Base-by-base conservation (phyloP, 1,140 invertebrate species). In the Bombus waltoni region DNA sequence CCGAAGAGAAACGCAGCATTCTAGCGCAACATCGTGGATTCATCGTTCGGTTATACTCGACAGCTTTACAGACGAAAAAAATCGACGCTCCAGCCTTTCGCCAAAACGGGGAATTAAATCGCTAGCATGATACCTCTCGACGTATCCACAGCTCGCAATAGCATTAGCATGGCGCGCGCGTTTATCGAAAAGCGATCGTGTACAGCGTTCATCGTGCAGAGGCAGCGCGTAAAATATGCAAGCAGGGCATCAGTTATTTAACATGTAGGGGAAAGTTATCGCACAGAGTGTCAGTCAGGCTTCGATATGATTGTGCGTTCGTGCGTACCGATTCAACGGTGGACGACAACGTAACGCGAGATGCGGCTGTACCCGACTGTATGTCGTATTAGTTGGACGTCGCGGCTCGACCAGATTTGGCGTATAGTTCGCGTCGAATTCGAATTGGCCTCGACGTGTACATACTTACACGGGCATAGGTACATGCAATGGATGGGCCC, bases 221-320 rank as follows among this genome's bases (percentile, higher is more conserved):
- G 35, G 38, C 42, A 2, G 28, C 72, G 22, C 40, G 82, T 83
- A 68, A 83, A 78, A 78, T 70, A 77, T 70, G 65, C 82, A 78
- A 83, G 74, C 47, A 42, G 28, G 62, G n/a, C 47, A 78, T 57
- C 38, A 42, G 47, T 78, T 83, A 83, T 78, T 78, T 76, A 70
- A 83, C 73, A 13, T 5, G 38, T 22, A 42, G 65, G n/a, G 44
- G 44, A 66, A 83, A 70, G 65, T 78, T 70, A 83, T 70, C 47
- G 73, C 32, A 18, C 42, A 18, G 57, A 53, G 22, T 57, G 74
- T 78, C 74, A 65, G 65, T 59, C 44, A 40, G 22, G 35, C 76
- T 86, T 85, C 84, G 65, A 78, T 85, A 88, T 77, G 76, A 89
- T 84, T 82, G 78, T 40, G 18, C 68, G 79, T 83, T 78, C 75